Evolutionary conservation across 2,888 invertebrate species (phyloP), one percentile per base, ranked within the genome.

Genomic region (Dasypogon diadema): DNA sequence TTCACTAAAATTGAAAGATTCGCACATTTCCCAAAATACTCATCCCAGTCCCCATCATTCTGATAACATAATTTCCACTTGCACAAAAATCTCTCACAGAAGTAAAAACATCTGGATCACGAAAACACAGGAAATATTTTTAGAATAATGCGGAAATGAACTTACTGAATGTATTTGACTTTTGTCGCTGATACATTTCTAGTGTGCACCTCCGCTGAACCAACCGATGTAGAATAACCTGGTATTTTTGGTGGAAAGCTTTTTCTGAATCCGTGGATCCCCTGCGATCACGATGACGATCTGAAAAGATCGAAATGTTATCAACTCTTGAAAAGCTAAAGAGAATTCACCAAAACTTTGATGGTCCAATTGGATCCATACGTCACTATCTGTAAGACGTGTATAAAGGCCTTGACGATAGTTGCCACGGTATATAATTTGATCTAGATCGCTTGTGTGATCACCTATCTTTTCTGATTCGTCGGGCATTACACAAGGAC

Each of bases 171-270:
- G 91, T 91, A 81, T 93, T 93, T 76, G 92, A 91, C 70, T 93
- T 91, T 82, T 96, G 92, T 78, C 96, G 89, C 82, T 92, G 91
- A 83, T 95, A 96, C 91, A 96, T 93, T 85, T 97, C 96, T 72
- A 95, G 90, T 82, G 95, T 95, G 68, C 95, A 95, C 83, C 95
- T 93, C 74, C 96, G 88, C 85, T 97, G 96, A 0, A 96, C 94
- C 87, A 97, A 91, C 74, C 96, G 90, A 85, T 96, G 96, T 2
- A 95, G 93, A 76, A 95, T 91, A 18, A 94, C 93, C 81, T 95
- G 94, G 83, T 95, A 96, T 81, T 92, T 91, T 83, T 93, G 92
- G 81, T 92, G 90, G 85, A 97, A 97, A 80, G 93, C 93, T 79
- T 92, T 91, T 84, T 97, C 97, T 0, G 95, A 96, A 76, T 93